Percentiles rank a stretch among this genome's conserved stretches.
These are phyloP conservation scores for Cenopis cana DNA, from an alignment of 2,888 invertebrate species.

Conservation along the genomic window DNA sequence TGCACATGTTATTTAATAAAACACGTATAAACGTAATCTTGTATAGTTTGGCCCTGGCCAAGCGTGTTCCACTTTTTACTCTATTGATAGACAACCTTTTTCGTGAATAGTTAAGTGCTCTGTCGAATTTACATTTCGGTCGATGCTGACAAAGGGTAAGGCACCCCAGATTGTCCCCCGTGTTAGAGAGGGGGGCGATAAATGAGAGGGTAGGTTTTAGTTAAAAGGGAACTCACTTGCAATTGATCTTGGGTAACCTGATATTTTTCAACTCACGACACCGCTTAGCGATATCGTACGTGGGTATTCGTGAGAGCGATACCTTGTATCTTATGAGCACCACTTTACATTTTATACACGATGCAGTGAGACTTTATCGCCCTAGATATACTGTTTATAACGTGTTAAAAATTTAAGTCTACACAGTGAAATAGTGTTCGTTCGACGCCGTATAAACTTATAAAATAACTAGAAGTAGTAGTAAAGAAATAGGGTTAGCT, in stretches of 20 bases:
- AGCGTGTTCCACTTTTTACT: constrained; percentile 19
- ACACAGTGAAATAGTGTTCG: background rate
- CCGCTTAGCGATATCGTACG: constrained; percentile 21
- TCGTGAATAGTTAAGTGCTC: constrained; percentile 43
- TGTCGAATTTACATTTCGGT: constrained; percentile 43
- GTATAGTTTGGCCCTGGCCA: constrained; percentile 6
- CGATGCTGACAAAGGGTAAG: constrained; percentile 45
- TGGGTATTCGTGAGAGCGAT: constrained; percentile 19
- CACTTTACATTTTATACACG: constrained; percentile 38
- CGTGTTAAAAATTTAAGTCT: constrained; percentile 29
- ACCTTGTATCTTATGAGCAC: constrained; percentile 23
- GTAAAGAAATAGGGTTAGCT: too few relatives aligned
- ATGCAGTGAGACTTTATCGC: constrained; percentile 35
- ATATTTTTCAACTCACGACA: constrained; percentile 52
- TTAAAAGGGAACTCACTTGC: constrained; percentile 49
- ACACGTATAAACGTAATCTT: too few relatives aligned
- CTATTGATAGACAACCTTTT: constrained; percentile 42
- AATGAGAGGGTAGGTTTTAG: constrained; percentile 55
- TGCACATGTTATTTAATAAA: background rate
- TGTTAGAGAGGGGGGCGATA: constrained; percentile 47
- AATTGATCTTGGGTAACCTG: constrained; percentile 52
- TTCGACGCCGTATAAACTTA: background rate
- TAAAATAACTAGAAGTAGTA: too few relatives aligned
- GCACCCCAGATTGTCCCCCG: constrained; percentile 39
- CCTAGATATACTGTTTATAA: constrained; percentile 24